Evolutionary conservation across 2,888 invertebrate species (phyloP), one percentile per base, ranked within the genome.

Genomic region (Opisthograptis luteolata): DNA sequence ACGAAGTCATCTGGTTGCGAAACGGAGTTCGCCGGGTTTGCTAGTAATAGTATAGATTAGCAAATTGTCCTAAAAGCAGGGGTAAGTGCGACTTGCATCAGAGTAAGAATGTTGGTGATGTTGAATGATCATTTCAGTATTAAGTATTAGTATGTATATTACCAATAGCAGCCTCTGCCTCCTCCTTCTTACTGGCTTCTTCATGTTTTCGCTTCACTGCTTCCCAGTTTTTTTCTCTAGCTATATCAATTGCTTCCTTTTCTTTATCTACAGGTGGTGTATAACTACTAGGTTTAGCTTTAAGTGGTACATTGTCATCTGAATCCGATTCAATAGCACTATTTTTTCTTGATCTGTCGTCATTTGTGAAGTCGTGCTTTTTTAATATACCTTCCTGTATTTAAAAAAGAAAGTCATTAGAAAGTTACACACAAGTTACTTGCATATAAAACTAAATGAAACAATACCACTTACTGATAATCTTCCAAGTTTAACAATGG

Each of bases 181-280:
- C 88, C 60, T 88, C 91, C 55, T 81, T 87, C 71, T 84, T 91
- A 62, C 87, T 91, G 13, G 91, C 91, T 79, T 90, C 91, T 68
- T 91, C 91, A 65, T 91, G 91, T 81, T 91, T 91, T 61, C 91
- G 80, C 59, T 91, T 91, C 0, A 91, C 91, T 9, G 91, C 91
- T 72, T 91, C 91, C 91, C 91, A 91, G 73, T 91, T 91, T 65
- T 90, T 88, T 71, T 91, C 91, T 66, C 91, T 83, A 67, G 91
- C 91, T 74, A 90, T 84, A 62, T 91, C 91, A 70, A 91, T 91
- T 47, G 91, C 91, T 75, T 85, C 87, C 64, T 87, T 85, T 59
- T 91, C 88, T 66, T 90, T 91, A 71, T 91, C 91, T 64, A 87
- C 78, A 53, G 78, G 59, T 37, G 79, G 80, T 43, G 75, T 71